A percentile compares a stretch with the other conserved stretches of the same genome.
Conservation (phyloP, 2,797 vertebrate species). For the Squalus acanthias region DNA sequence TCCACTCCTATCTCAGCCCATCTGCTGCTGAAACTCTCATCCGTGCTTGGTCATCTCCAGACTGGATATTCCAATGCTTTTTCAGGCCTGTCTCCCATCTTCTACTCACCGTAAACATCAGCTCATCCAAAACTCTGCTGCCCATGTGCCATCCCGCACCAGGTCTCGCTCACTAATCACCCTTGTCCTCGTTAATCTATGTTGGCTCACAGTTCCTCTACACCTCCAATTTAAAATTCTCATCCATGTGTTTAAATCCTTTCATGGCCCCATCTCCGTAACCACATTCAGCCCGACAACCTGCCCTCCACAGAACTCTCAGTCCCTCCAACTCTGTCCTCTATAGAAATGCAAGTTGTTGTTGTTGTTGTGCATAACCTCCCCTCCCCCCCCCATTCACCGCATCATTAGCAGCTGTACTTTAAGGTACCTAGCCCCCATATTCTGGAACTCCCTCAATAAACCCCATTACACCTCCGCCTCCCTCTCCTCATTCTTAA, state of each 20-base stretch:
- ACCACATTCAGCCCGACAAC: neutral
- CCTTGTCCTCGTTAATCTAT: neutral
- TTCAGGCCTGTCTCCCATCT: neutral
- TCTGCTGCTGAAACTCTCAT: neutral
- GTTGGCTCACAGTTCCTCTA: neutral
- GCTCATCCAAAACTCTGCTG: neutral
- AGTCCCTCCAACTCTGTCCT: neutral
- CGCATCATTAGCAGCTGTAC: neutral
- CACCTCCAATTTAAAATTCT: neutral
- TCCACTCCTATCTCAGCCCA: neutral
- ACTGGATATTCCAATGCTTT: neutral
- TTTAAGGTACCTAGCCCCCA: too few species aligned
- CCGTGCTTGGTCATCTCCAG: neutral
- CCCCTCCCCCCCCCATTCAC: too few species aligned
- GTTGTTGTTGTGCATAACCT: neutral
- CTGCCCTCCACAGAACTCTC: neutral
- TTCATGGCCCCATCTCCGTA: neutral
- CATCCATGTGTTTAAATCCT: too few species aligned
- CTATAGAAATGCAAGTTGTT: neutral
- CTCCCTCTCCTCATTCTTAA: too few species aligned
- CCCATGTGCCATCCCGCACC: neutral
- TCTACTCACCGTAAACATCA: neutral
- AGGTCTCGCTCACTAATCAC: neutral
- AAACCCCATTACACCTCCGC: neutral
- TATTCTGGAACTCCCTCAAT: neutral